Percentiles rank a stretch among this genome's conserved stretches.
Evolutionary conservation across 2,888 invertebrate genomes (phyloP).

Genomic region (Hyposoter dolosus): DNA sequence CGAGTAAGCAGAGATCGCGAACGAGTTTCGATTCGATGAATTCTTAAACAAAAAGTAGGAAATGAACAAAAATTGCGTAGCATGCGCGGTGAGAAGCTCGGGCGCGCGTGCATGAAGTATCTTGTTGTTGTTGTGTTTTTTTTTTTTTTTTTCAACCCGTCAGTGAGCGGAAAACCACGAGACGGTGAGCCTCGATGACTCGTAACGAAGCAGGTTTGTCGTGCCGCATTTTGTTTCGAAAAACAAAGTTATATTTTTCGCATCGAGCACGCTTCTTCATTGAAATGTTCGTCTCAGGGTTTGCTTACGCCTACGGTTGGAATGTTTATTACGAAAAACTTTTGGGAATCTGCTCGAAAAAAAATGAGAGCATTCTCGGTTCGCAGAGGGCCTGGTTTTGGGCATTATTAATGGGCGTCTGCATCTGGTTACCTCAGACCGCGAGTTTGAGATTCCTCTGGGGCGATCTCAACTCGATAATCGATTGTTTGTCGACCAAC

Average conservation of each 20-base stretch:
- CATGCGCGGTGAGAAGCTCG: conserved; percentile 10
- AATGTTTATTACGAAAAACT: conserved; percentile 71
- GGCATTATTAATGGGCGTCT: conserved; percentile 49
- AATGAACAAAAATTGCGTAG: conserved; percentile 18
- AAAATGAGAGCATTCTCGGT: conserved; percentile 44
- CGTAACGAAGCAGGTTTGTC: background rate
- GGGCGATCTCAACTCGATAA: conserved; percentile 71
- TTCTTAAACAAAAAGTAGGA: conserved; percentile 27
- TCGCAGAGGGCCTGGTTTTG: conserved; percentile 57
- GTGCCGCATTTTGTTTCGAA: background rate
- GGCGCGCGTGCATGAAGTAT: background rate
- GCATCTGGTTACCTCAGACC: conserved; percentile 66
- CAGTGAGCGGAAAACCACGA: conserved; percentile 31
- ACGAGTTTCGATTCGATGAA: conserved; percentile 16
- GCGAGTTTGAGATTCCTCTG: conserved; percentile 63
- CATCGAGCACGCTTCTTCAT: too few species aligned
- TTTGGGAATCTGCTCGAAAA: conserved; percentile 68
- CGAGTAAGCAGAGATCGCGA: conserved; percentile 10
- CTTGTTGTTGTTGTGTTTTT: background rate
- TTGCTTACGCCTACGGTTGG: conserved; percentile 71
- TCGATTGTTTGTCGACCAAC: conserved; percentile 75
- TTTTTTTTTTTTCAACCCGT: conserved; percentile 23
- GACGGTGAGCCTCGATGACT: conserved; percentile 40
- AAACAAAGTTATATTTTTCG: background rate
- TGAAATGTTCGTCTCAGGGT: conserved; percentile 52